Percentiles rank a stretch among this genome's conserved stretches.
Conservation (phyloP, 2,113 vertebrate genomes). For the Brienomyrus longianalis region DNA sequence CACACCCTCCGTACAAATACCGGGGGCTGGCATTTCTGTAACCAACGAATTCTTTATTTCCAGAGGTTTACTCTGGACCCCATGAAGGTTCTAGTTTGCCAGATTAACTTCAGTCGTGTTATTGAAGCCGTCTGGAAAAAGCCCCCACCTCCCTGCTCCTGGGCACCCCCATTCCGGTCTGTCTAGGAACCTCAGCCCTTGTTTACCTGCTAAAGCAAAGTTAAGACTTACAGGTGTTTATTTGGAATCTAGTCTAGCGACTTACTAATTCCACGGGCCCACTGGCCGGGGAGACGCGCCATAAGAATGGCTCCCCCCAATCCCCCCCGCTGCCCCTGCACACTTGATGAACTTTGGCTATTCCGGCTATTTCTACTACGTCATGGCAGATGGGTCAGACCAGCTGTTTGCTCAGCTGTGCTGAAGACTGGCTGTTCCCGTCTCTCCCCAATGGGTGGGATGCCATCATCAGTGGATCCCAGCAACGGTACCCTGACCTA, state of each 20-base stretch:
- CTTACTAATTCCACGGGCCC: constrained; percentile 14
- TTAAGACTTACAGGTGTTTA: constrained; percentile 19
- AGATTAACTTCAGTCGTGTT: constrained; percentile 56
- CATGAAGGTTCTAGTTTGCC: constrained; percentile 37
- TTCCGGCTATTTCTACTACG: constrained; percentile 53
- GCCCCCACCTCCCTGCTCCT: constrained; percentile 24
- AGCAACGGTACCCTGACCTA: neutral
- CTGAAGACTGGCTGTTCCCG: neutral
- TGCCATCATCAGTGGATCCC: neutral
- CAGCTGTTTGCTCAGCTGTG: constrained; percentile 64
- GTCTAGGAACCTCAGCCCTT: constrained; percentile 48
- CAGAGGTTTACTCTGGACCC: constrained; percentile 45
- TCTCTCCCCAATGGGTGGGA: neutral
- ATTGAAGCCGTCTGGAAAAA: constrained; percentile 60
- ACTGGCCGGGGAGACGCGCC: neutral
- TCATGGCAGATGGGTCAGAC: constrained; percentile 48
- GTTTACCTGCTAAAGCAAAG: constrained; percentile 39
- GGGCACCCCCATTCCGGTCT: constrained; percentile 31
- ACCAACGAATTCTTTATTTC: neutral
- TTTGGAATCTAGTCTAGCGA: constrained; percentile 11
- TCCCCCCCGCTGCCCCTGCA: too few species aligned
- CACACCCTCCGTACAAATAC: neutral
- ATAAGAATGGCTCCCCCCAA: neutral
- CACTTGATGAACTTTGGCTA: constrained; percentile 38
- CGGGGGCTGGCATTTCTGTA: neutral